Conservation (phyloP, 1,140 invertebrate species). For the Aphidius ervi region DNA sequence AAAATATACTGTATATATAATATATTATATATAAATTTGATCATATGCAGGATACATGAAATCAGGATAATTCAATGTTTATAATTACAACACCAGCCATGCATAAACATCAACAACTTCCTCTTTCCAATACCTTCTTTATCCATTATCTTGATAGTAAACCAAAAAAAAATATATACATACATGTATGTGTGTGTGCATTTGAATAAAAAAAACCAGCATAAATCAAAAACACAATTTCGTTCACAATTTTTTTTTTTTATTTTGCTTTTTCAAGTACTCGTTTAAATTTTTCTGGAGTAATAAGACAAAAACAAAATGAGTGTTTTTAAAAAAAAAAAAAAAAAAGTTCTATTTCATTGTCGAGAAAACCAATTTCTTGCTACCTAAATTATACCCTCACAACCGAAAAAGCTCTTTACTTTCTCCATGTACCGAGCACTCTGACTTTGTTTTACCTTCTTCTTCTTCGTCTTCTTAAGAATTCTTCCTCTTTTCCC, state of each 20-base stretch:
- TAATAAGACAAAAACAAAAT: too few species aligned
- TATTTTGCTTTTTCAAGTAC: not conserved
- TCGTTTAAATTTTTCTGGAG: not conserved
- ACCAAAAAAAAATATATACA: not conserved
- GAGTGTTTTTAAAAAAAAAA: too few species aligned
- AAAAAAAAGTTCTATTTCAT: slow-evolving; percentile 48
- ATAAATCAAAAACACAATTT: too few species aligned
- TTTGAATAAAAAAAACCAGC: too few species aligned
- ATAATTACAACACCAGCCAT: slow-evolving; percentile 43
- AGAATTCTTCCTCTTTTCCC: not conserved
- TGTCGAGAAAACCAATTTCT: slow-evolving; percentile 56
- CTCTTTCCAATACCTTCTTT: slow-evolving; percentile 4
- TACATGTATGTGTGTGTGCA: too few species aligned
- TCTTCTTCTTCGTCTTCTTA: not conserved
- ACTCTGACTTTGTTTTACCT: not conserved
- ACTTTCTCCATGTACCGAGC: not conserved
- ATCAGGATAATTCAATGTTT: slow-evolving; percentile 39
- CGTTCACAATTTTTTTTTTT: too few species aligned
- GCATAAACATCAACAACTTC: slow-evolving; percentile 24
- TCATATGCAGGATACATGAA: slow-evolving; percentile 16
- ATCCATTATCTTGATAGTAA: slow-evolving; percentile 13
- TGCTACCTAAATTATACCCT: slow-evolving; percentile 53
- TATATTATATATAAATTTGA: slow-evolving; percentile 18
- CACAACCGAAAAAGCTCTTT: slow-evolving; percentile 30
- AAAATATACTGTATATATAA: too few species aligned